Percentiles rank a stretch among this genome's conserved stretches.
phyloP scores from a whole-genome alignment of 2,113 vertebrate species.

The Neotoma lepida region DNA sequence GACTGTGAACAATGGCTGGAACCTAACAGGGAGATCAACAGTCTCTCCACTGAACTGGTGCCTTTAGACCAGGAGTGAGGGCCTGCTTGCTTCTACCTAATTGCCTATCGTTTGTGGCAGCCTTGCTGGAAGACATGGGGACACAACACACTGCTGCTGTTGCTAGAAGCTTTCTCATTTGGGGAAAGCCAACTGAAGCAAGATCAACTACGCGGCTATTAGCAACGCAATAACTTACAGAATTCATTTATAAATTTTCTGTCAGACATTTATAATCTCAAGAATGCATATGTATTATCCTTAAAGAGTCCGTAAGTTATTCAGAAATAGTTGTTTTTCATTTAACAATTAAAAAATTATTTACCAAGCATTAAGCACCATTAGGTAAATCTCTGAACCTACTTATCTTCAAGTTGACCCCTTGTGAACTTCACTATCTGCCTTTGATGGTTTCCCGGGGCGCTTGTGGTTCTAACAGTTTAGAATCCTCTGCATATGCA shows the following conservation, averaged over 20 bases:
- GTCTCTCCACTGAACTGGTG: conserved; percentile 32
- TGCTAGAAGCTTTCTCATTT: neutral
- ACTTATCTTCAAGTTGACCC: neutral
- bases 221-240: conserved; percentile 17
- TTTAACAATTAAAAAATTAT: conserved; percentile 46
- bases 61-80: conserved; percentile 28
- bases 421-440: neutral
- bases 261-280: conserved; percentile 36
- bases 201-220: conserved; percentile 2
- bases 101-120: neutral
- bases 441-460: neutral
- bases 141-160: neutral
- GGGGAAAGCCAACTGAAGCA: conserved; percentile 12
- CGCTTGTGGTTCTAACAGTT: neutral
- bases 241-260: conserved; percentile 39
- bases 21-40: conserved; percentile 62
- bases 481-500: neutral
- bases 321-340: conserved; percentile 48
- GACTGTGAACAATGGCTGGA: conserved; percentile 71
- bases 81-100: conserved; percentile 21
- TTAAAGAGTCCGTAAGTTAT: conserved; percentile 42
- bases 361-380: conserved; percentile 3
- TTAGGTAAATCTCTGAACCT: neutral
- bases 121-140: neutral
- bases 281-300: neutral